Evolutionary conservation across 2,888 invertebrate genomes (phyloP).

Genomic region (Drosophila tanythrix): DNA sequence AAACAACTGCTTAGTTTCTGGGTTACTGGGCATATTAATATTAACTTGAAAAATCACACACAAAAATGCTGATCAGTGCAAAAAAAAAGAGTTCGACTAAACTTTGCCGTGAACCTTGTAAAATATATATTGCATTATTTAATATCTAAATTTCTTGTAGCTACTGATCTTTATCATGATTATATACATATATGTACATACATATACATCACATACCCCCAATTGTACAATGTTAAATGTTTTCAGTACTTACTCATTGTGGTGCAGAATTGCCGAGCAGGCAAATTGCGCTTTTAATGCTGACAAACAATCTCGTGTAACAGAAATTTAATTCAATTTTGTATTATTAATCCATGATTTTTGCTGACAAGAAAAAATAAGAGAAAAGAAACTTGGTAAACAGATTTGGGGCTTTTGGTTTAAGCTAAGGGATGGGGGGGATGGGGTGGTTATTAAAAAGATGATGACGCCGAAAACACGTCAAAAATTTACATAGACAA

Average conservation of each 20-base stretch:
- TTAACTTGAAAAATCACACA: background rate
- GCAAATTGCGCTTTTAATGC: conserved; percentile 26
- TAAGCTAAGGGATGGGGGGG: background rate
- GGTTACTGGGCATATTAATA: background rate
- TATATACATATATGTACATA: background rate
- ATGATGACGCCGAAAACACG: background rate
- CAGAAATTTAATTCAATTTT: conserved; percentile 69
- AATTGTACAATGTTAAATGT: background rate
- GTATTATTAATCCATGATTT: conserved; percentile 65
- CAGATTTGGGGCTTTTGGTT: conserved; percentile 42
- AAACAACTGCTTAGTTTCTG: no score
- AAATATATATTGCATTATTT: background rate
- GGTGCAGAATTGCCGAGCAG: conserved; percentile 15
- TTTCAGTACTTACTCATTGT: background rate
- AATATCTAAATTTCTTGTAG: background rate
- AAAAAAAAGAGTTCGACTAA: background rate
- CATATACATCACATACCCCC: background rate
- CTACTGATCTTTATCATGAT: background rate
- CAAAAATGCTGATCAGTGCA: background rate
- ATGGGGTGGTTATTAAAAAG: background rate
- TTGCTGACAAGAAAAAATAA: conserved; percentile 49
- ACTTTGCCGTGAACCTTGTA: background rate
- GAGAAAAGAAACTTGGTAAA: conserved; percentile 45
- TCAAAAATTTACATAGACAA: conserved; percentile 4
- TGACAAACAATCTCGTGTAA: conserved; percentile 7